Base-by-base conservation (phyloP, 2,888 invertebrate species). In the Ormia ochracea region DNA sequence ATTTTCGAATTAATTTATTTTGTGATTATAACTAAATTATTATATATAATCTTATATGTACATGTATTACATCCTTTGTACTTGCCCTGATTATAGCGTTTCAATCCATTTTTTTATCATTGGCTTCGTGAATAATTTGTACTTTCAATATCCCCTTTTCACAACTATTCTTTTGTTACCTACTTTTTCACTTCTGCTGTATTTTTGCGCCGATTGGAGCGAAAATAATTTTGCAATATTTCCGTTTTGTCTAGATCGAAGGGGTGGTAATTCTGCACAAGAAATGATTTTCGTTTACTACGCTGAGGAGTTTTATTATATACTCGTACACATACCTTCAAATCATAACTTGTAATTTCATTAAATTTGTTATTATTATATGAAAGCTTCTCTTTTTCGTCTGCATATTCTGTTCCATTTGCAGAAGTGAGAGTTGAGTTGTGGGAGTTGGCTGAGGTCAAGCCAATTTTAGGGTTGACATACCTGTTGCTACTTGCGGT, bases 201-300 rank as follows among this genome's bases (percentile, higher is more conserved):
- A 7, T 68, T 50, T 43, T 59, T 66, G 6, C 66, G 92, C 91
- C 12, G 94, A 93, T 84, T 84, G 48, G 85, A 73, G 3, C 94
- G 93, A 89, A 95, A 95, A 87, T 95, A 95, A 83, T 92, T 93
- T 56, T 92, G 93, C 0, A 94, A 92, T 74, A 94, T 91, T 82
- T 94, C 92, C 78, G 93, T 92, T 75, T 91, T 91, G 69, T 91
- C 91, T 6, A 69, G 50, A 19, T 78, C 59, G 14, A 63, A 50
- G 33, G 76, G 68, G 19, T 59, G 72, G 69, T 43, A 75, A 23
- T 50, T 75, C 74, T 75, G 43, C 41, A 75, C 3, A 56, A 59
- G 50, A 50, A 5, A 28, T 50, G 28, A 26, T 50, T 50, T 50
- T 31, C 9, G 56, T 10, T 31, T 21, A 56, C 23, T 12, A 33